Evolutionary conservation across 2,797 vertebrate genomes (phyloP).

Genomic region (Cygnus olor): DNA sequence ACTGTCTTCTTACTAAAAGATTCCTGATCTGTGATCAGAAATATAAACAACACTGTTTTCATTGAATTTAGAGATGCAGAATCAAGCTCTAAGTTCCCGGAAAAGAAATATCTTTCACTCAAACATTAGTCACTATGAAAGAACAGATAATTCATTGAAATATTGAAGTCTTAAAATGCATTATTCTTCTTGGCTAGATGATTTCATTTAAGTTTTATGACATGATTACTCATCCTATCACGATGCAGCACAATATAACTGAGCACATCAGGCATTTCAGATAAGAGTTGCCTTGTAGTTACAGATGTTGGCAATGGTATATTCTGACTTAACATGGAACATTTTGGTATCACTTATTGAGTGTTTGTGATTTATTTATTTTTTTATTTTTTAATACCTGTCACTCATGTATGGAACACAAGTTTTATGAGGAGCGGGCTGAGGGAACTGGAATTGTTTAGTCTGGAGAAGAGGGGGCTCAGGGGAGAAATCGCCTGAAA

Average conservation of each 20-base stretch:
- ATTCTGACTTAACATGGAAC: neutral
- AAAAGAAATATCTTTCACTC: conserved; percentile 6
- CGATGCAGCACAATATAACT: conserved; percentile 43
- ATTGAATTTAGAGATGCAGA: neutral
- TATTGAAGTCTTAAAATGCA: conserved; percentile 41
- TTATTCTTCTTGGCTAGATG: conserved; percentile 26
- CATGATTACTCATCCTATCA: conserved; percentile 33
- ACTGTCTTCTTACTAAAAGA: neutral
- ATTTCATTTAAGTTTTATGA: conserved; percentile 62
- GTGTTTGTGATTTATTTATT: neutral
- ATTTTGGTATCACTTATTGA: neutral
- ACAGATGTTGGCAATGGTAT: neutral
- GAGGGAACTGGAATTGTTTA: too few species aligned
- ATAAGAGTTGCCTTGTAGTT: conserved; percentile 3
- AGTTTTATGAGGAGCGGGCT: too few species aligned
- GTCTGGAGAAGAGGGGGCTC: too few species aligned
- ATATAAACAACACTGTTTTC: conserved; percentile 4
- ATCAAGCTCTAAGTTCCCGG: neutral
- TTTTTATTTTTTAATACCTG: neutral
- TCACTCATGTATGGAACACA: neutral
- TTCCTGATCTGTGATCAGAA: neutral
- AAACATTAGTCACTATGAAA: conserved; percentile 34
- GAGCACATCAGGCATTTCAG: conserved; percentile 25
- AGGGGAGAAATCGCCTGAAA: too few species aligned
- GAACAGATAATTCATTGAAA: conserved; percentile 57